These are phyloP conservation scores for Malurus elegans DNA, from an alignment of 2,113 vertebrate genomes.

Conservation along the genomic window DNA sequence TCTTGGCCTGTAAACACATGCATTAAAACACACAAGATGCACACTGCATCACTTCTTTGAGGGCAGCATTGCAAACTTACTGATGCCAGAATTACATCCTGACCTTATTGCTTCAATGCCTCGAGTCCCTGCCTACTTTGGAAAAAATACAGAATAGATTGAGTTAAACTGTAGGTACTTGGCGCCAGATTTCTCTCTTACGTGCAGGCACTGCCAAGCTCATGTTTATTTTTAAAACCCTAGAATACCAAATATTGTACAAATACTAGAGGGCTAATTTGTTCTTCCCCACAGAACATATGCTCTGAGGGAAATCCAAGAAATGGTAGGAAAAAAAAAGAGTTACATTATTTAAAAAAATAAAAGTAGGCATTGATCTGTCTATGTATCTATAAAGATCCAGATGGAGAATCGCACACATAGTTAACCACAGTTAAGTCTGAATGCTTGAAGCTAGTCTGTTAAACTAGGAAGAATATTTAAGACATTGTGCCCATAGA, in stretches of 20 bases:
- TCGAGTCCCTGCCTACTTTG: background rate
- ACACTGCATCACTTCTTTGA: background rate
- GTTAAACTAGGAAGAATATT: background rate
- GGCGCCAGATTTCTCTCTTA: background rate
- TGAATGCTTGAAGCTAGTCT: background rate
- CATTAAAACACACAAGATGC: background rate
- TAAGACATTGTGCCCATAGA: no score
- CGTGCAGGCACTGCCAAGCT: background rate
- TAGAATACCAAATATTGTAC: constrained; percentile 31
- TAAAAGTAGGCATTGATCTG: background rate
- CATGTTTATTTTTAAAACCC: constrained; percentile 14
- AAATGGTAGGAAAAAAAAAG: background rate
- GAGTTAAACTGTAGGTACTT: background rate
- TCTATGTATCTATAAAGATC: background rate
- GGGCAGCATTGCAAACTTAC: background rate
- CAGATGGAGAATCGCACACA: background rate
- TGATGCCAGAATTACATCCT: background rate
- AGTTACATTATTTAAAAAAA: background rate
- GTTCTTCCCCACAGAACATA: constrained; percentile 9
- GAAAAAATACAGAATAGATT: background rate
- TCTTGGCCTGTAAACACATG: background rate
- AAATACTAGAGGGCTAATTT: constrained; percentile 40
- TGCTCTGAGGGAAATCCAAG: background rate
- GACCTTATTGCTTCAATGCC: background rate
- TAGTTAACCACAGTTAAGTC: background rate